phyloP scores from a whole-genome alignment of 2,888 invertebrate species.

The Eretmocerus hayati region DNA sequence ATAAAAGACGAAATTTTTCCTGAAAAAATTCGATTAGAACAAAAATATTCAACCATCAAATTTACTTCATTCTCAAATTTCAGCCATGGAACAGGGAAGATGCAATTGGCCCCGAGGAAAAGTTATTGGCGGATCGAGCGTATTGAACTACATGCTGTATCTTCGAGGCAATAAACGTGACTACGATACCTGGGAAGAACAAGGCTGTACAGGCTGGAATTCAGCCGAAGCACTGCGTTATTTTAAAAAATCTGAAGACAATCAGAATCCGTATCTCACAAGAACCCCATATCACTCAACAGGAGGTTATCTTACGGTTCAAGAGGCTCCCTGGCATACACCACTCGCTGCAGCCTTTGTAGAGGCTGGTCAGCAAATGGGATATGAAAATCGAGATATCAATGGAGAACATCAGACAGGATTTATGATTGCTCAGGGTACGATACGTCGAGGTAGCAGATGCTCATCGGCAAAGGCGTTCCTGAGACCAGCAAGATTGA shows the following conservation, averaged over 20 bases:
- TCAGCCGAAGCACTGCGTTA: constrained; percentile 72
- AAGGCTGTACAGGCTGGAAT: constrained; percentile 86
- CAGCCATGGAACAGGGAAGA: constrained; percentile 75
- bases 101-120: constrained; percentile 92
- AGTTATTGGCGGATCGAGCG: constrained; percentile 83
- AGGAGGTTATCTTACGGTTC: constrained; percentile 76
- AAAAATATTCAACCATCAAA: too few species aligned
- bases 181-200: constrained; percentile 82
- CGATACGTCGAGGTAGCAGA: constrained; percentile 68
- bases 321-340: constrained; percentile 82
- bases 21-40: too few species aligned
- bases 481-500: constrained; percentile 67
- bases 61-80: too few species aligned
- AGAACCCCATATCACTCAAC: constrained; percentile 72
- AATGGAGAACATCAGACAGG: constrained; percentile 83
- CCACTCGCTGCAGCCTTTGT: constrained; percentile 76
- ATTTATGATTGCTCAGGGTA: constrained; percentile 84
- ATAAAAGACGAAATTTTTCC: too few species aligned
- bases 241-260: constrained; percentile 88
- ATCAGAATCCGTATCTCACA: constrained; percentile 75
- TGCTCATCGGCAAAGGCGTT: constrained; percentile 88
- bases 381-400: constrained; percentile 78
- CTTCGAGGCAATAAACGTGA: constrained; percentile 82
- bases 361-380: constrained; percentile 75
- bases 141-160: constrained; percentile 88